Base-by-base conservation (phyloP, 1,140 invertebrate genomes). In the Cotesia typhae region DNA sequence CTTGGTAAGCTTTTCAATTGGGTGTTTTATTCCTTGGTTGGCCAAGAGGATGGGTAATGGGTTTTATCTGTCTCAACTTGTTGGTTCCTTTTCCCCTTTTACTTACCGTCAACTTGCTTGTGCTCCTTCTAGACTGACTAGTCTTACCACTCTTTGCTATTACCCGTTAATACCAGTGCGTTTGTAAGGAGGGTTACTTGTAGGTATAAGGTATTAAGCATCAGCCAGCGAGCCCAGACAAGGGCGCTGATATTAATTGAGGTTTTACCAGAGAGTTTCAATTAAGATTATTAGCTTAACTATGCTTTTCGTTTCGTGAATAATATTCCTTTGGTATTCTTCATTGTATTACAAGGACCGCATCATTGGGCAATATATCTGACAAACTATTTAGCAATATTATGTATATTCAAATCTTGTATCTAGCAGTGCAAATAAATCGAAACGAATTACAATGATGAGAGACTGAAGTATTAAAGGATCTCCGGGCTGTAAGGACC, bases 271-370 rank as follows among this genome's bases (percentile, higher is more conserved):
- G 69, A 72, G 41, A 75, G 82, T 83, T 86, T 85, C 85, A 85
- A 86, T 86, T 83, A 85, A 85, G 81, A 77, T 85, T 84, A 86
- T 86, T 85, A 86, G 78, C 74, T 70, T 59, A 67, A 78, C 74
- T 81, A 83, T 74, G 69, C 68, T 63, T 70, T 57, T 59, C 37
- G 57, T 2, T 63, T 68, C 10, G 55, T 12, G 38, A 10, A 60
- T 69, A 10, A 6, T 64, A 55, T 52, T 20, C 20, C 17, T 59
- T 7, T 28, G 28, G 28, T 28, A 28, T 20, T 20, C 17, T 28
- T 59, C 28, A 59, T 59, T 10, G 28, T 47, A 47, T 47, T 10
- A 6, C 6, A 47, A 9, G 41, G 5, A 10, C 41, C 41, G 41
- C 4, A 9, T 47, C 57, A 7, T 0, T 17, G 17, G 20, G 28